These are phyloP conservation scores for Nyctalus aviator DNA, from an alignment of 2,797 vertebrate genomes.

Conservation along the genomic window DNA sequence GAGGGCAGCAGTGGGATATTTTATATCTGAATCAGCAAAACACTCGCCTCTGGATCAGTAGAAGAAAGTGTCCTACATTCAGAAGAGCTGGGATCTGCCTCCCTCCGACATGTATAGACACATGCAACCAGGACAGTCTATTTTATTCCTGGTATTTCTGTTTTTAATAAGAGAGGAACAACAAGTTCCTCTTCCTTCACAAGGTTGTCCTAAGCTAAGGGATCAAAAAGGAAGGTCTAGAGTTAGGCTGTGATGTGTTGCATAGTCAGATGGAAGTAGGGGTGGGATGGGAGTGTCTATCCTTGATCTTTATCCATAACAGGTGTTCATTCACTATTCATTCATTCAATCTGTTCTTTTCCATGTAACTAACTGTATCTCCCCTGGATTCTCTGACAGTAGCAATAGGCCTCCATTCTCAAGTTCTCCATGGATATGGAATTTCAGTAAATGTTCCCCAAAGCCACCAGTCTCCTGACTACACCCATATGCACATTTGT, in stretches of 20 bases:
- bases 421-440: not conserved
- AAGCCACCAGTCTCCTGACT: not conserved
- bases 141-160: not conserved
- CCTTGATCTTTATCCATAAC: not conserved
- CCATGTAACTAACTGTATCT: not conserved
- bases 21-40: not conserved
- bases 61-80: fast-evolving
- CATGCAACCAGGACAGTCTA: fast-evolving
- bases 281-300: not conserved
- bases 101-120: fast-evolving
- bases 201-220: not conserved
- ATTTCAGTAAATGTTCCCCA: not conserved
- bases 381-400: not conserved
- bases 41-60: fast-evolving
- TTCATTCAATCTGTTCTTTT: too few species aligned
- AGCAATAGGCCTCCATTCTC: not conserved
- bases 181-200: not conserved
- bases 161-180: not conserved
- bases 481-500: not conserved
- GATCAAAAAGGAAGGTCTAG: not conserved
- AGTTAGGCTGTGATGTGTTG: not conserved
- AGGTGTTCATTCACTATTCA: fast-evolving
- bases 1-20: not conserved
- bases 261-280: fast-evolving
- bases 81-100: not conserved